These are phyloP conservation scores for Rhinopomastus cyanomelas DNA, from an alignment of 2,113 vertebrate genomes.

Conservation along the genomic window DNA sequence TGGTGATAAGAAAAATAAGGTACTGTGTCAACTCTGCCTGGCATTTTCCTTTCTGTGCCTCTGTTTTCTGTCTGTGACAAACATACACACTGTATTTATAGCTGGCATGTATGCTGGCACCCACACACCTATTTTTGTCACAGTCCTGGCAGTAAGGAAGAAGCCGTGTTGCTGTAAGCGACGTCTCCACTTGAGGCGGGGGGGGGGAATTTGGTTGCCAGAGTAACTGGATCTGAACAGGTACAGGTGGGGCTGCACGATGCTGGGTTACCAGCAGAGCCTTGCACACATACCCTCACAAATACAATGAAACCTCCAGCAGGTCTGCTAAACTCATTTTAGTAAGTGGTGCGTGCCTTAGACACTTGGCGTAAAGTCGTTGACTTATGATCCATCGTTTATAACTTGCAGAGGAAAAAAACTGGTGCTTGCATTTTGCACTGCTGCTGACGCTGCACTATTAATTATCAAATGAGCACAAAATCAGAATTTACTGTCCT, in stretches of 20 bases:
- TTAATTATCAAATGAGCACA: conserved; percentile 60
- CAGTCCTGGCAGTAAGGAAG: neutral
- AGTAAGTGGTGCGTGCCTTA: conserved; percentile 6
- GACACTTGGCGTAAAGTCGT: neutral
- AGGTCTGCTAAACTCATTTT: neutral
- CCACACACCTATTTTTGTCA: neutral
- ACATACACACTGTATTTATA: neutral
- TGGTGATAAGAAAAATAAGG: neutral
- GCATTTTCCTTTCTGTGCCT: neutral
- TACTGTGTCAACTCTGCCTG: neutral
- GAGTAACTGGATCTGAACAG: neutral
- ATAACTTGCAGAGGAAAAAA: neutral
- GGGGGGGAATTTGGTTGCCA: neutral
- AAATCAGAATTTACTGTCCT: conserved; percentile 51
- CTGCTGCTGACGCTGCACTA: conserved; percentile 19
- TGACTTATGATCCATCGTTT: conserved; percentile 25
- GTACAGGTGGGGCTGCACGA: neutral
- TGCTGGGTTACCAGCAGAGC: neutral
- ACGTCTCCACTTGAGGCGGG: neutral
- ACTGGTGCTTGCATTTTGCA: neutral
- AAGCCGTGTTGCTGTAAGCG: neutral
- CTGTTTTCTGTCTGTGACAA: neutral
- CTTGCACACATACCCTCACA: neutral
- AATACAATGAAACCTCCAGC: neutral
- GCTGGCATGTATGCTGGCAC: neutral